phyloP scores from a whole-genome alignment of 30 jellyfish, hydroid and myxozoan species.

The Mastigias papua region DNA sequence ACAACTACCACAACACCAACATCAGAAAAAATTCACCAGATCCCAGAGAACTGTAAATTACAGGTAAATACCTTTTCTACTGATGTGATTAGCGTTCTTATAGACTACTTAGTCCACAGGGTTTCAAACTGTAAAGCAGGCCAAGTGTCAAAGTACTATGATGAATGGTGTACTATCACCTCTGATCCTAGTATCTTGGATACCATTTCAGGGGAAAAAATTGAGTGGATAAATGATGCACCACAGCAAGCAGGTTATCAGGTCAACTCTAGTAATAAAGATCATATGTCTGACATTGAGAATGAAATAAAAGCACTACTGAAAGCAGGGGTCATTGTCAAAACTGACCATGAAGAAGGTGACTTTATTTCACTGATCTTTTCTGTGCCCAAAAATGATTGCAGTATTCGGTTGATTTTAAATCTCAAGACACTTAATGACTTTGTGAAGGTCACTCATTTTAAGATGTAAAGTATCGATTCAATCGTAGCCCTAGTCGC shows the following conservation, averaged over 20 bases:
- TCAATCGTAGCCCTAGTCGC: not conserved
- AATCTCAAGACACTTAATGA: conserved; percentile 34
- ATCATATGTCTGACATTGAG: too few relatives aligned
- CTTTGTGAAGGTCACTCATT: conserved; percentile 8
- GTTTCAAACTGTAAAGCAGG: too few relatives aligned
- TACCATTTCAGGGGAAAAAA: too few relatives aligned
- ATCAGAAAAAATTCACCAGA: not conserved
- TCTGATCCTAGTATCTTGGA: too few relatives aligned
- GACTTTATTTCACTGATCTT: conserved; percentile 19
- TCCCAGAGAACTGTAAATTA: not conserved
- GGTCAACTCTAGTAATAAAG: too few relatives aligned
- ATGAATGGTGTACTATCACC: too few relatives aligned
- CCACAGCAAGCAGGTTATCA: too few relatives aligned
- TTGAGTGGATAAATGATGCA: too few relatives aligned
- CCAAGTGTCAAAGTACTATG: too few relatives aligned
- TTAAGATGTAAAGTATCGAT: conserved; percentile 50
- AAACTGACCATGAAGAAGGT: conserved; percentile 17
- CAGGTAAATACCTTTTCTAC: conserved; percentile 8
- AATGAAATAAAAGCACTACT: conserved; percentile 4
- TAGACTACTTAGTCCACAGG: too few relatives aligned
- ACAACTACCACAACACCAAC: not conserved
- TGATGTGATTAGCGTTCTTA: too few relatives aligned
- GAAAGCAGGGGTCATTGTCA: conserved; percentile 2
- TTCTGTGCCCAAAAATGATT: conserved; percentile 53
- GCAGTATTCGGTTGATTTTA: conserved; percentile 23